phyloP scores from a whole-genome alignment of 2,888 invertebrate species.

The Callyntrura guangdongensis region DNA sequence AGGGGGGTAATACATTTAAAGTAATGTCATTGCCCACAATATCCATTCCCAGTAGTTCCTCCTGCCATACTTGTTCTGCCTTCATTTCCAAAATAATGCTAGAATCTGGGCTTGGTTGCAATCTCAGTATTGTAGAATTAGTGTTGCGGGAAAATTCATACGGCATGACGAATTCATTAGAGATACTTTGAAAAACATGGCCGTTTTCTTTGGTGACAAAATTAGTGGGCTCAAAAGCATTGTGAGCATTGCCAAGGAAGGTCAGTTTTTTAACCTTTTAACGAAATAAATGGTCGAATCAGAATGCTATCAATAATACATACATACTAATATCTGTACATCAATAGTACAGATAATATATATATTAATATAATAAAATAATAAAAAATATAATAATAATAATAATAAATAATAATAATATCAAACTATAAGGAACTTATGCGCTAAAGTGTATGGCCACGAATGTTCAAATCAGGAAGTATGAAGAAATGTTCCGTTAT shows the following conservation, averaged over 20 bases:
- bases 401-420: too few species aligned
- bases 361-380: too few species aligned
- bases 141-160: conserved; percentile 53
- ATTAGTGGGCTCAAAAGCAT: conserved; percentile 70
- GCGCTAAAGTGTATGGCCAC: too few species aligned
- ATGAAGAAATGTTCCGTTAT: too few species aligned
- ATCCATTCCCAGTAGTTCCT: conserved; percentile 1
- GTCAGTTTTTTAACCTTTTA: conserved; percentile 77
- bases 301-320: too few species aligned
- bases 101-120: conserved; percentile 18
- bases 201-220: conserved; percentile 69
- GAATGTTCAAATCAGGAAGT: too few species aligned
- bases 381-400: too few species aligned
- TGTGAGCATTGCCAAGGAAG: conserved; percentile 65
- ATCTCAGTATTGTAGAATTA: conserved; percentile 52
- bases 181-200: conserved; percentile 68
- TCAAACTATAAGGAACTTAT: too few species aligned
- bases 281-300: too few species aligned
- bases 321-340: too few species aligned
- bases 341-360: too few species aligned
- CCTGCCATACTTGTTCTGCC: not conserved
- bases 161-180: conserved; percentile 46
- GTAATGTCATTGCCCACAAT: not conserved
- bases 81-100: conserved; percentile 36
- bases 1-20: not conserved